Base-by-base conservation (phyloP, 1,140 invertebrate species). In the Rhyacophila brunnea region DNA sequence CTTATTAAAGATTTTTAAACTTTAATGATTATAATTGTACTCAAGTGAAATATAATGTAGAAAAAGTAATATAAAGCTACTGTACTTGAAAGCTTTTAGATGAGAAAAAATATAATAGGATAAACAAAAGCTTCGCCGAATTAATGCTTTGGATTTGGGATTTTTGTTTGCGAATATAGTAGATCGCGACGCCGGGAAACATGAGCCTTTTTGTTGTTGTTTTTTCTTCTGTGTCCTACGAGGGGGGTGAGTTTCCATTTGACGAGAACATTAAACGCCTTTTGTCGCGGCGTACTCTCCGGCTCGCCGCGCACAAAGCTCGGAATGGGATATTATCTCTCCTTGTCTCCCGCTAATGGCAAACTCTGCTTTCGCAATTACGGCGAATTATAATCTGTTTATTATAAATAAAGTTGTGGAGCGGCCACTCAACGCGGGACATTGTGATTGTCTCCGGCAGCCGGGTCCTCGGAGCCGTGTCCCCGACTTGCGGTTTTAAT, bases 401-500 rank as follows among this genome's bases (percentile, higher is more conserved):
- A 28, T 28, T 28, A n/a, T 40, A 40, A 40, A 40, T 40, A 40
- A 40, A 40, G 38, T 46, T 46, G 44, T 46, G n/a, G 44, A 19
- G n/a, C 44, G 38, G 38, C 38, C 38, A 40, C 38, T 40, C 23
- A 9, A 28, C 23, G 23, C 23, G 23, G 23, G 23, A 28, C 9
- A 28, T 28, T 28, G 23, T 28, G 3, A 28, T 28, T 28, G 23
- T 28, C 23, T 28, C 23, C 23, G 23, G 38, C 38, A 35, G 34
- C 6, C 34, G 6, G 34, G 34, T n/a, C n/a, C n/a, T 40, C 19
- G 17, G 38, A 38, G 38, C 23, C 14, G 7, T 18, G 14, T 43
- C 10, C 6, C 42, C 42, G 38, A 10, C 20, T 28, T 23, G 47
- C 57, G 48, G 35, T 59, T 53, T 54, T 60, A 60, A 57, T 64